These are phyloP conservation scores for Nothobranchius kuhntae DNA, from an alignment of 2,113 vertebrate species.

Conservation along the genomic window DNA sequence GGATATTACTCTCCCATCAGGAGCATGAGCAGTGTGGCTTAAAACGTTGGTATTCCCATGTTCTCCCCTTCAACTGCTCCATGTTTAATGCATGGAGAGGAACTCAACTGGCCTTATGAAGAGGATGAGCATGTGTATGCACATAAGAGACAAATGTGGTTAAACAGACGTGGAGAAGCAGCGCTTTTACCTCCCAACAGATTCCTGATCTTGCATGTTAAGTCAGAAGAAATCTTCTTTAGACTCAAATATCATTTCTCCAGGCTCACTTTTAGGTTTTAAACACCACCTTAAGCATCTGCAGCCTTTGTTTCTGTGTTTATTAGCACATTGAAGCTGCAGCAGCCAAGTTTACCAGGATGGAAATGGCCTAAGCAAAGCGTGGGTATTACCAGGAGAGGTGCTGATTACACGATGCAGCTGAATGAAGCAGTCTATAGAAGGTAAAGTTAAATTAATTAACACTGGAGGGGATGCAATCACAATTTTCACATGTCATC, in stretches of 20 bases:
- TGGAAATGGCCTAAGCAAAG: neutral
- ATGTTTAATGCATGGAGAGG: constrained; percentile 62
- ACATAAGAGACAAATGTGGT: constrained; percentile 29
- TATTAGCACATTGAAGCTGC: no score
- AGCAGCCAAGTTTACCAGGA: no score
- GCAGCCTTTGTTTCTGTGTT: no score
- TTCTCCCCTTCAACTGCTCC: constrained; percentile 7
- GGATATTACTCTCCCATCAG: constrained; percentile 15
- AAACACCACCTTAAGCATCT: no score
- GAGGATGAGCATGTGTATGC: constrained; percentile 34
- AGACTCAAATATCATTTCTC: no score
- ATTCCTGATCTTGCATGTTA: neutral
- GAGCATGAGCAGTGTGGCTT: constrained; percentile 9
- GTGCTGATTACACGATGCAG: constrained; percentile 11
- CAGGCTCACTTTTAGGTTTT: no score
- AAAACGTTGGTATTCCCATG: constrained; percentile 29
- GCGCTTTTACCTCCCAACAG: constrained; percentile 20
- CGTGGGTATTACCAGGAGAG: constrained; percentile 7
- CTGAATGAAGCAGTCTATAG: constrained; percentile 8
- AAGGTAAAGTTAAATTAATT: constrained; percentile 4
- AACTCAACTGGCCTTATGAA: constrained; percentile 11
- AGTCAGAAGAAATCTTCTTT: no score
- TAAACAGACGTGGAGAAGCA: constrained; percentile 22
- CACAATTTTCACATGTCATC: neutral
- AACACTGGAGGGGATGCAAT: neutral